Conservation (phyloP, 2,797 vertebrate species). For the Xenopus petersii region DNA sequence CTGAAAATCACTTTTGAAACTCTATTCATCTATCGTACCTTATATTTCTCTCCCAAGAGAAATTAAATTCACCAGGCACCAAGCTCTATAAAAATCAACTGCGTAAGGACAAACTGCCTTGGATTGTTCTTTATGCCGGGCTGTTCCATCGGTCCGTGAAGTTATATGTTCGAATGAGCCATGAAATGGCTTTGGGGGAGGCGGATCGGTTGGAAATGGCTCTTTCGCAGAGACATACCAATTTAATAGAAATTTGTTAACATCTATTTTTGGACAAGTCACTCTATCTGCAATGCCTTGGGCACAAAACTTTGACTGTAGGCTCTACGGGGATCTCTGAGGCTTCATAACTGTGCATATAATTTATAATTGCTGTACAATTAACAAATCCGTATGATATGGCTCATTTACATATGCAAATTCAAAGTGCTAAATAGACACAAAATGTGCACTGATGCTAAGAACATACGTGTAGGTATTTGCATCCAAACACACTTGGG, state of each 20-base stretch:
- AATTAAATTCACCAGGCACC: slow-evolving; percentile 53
- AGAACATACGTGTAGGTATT: too few relatives aligned
- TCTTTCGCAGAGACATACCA: slow-evolving; percentile 6
- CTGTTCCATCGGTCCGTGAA: slow-evolving; percentile 42
- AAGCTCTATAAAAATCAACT: slow-evolving; percentile 51
- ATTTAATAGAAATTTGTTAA: slow-evolving; percentile 11
- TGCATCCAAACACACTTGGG: too few relatives aligned
- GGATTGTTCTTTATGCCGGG: slow-evolving; percentile 40
- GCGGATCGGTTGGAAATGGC: background rate
- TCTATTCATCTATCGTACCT: slow-evolving; percentile 40
- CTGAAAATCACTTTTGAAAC: slow-evolving; percentile 54
- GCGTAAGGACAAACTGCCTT: slow-evolving; percentile 38
- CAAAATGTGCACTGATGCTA: too few relatives aligned
- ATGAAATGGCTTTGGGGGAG: slow-evolving; percentile 2
- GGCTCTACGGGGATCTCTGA: too few relatives aligned
- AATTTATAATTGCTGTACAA: too few relatives aligned
- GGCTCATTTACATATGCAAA: too few relatives aligned
- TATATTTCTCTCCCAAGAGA: slow-evolving; percentile 45
- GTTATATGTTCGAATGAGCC: slow-evolving; percentile 17
- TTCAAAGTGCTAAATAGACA: too few relatives aligned
- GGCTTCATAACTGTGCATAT: too few relatives aligned
- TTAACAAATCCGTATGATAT: too few relatives aligned
- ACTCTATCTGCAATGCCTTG: too few relatives aligned
- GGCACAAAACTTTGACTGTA: too few relatives aligned
- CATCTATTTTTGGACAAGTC: background rate